phyloP scores from a whole-genome alignment of 1,140 invertebrate genomes.

The Sarcophaga bullata region DNA sequence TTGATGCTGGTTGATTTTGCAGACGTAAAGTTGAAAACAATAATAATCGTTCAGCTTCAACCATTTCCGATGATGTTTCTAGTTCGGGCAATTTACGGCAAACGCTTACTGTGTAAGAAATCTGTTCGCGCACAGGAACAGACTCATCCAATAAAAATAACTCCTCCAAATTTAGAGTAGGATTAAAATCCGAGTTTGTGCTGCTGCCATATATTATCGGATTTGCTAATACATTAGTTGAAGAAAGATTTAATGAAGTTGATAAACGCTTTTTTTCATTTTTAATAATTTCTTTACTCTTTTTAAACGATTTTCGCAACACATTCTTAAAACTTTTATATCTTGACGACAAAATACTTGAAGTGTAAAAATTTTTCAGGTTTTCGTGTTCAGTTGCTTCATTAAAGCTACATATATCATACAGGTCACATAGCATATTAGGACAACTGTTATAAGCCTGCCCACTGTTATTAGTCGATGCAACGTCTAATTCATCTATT shows the following conservation, averaged over 20 bases:
- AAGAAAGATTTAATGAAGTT: constrained; percentile 38
- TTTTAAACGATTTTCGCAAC: constrained; percentile 58
- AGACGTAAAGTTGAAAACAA: constrained; percentile 53
- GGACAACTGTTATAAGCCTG: constrained; percentile 51
- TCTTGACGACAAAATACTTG: not conserved
- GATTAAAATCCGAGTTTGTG: constrained; percentile 9
- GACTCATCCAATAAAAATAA: constrained; percentile 47
- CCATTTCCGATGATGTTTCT: constrained; percentile 61
- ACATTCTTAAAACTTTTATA: constrained; percentile 53
- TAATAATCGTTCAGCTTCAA: constrained; percentile 59
- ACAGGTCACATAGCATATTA: constrained; percentile 51
- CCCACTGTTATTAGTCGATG: not conserved
- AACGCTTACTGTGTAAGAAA: constrained; percentile 58
- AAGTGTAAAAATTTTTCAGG: too few relatives aligned
- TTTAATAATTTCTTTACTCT: constrained; percentile 55
- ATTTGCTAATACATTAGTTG: not conserved
- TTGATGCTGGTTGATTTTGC: constrained; percentile 17
- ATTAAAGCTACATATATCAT: constrained; percentile 21
- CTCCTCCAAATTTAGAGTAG: constrained; percentile 53
- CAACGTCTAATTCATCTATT: not conserved
- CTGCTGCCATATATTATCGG: constrained; percentile 44
- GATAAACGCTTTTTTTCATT: constrained; percentile 47
- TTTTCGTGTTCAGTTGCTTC: not conserved
- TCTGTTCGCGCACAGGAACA: constrained; percentile 54
- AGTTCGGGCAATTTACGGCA: constrained; percentile 59